Evolutionary conservation across 2,797 vertebrate species (phyloP).

Genomic region (Gymnothorax javanicus): DNA sequence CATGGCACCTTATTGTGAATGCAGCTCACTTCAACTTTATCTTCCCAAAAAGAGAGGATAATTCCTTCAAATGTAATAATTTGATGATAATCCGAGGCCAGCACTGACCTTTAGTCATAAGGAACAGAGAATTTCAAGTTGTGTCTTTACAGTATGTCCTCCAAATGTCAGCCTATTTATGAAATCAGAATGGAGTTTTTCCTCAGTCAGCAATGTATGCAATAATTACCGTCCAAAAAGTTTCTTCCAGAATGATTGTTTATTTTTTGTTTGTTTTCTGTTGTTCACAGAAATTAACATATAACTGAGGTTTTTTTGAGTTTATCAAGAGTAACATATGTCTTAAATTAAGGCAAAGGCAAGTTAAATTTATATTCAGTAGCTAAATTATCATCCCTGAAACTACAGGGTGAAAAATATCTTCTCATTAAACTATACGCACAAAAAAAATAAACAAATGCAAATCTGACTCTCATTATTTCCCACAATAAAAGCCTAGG

Average conservation of each 20-base stretch:
- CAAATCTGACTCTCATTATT: conserved; percentile 75
- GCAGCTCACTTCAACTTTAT: conserved; percentile 35
- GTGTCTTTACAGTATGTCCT: conserved; percentile 61
- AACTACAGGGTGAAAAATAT: conserved; percentile 65
- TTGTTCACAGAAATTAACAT: conserved; percentile 37
- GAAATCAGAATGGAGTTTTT: conserved; percentile 69
- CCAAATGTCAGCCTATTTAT: conserved; percentile 75
- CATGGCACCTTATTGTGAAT: background rate
- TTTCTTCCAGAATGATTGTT: conserved; percentile 41
- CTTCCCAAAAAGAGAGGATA: conserved; percentile 58
- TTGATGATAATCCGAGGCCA: conserved; percentile 71
- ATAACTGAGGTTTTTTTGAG: background rate
- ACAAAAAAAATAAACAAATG: conserved; percentile 76
- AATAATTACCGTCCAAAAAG: conserved; percentile 44
- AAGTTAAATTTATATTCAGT: conserved; percentile 47
- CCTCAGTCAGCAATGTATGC: conserved; percentile 66
- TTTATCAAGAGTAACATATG: conserved; percentile 32
- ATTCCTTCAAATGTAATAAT: conserved; percentile 67
- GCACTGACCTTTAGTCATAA: conserved; percentile 75
- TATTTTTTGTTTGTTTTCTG: conserved; percentile 8
- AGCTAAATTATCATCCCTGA: conserved; percentile 57
- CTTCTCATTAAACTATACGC: conserved; percentile 71
- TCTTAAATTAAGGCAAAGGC: conserved; percentile 42
- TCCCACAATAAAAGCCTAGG: conserved; percentile 57
- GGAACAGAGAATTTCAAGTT: conserved; percentile 73